Conservation (phyloP, 2,113 vertebrate genomes). For the Eubucco bourcierii region DNA sequence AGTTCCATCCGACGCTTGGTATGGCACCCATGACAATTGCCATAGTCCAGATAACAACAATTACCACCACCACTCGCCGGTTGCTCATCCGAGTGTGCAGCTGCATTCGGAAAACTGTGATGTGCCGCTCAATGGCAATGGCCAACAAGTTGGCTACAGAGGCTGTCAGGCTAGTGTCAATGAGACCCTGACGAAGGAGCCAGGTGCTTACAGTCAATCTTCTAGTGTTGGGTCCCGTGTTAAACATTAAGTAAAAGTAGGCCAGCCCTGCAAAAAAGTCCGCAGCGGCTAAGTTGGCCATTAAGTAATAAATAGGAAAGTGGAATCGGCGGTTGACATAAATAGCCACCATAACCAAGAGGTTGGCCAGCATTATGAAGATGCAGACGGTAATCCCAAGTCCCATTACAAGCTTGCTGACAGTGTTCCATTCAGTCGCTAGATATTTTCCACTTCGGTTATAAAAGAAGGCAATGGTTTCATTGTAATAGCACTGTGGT, state of each 20-base stretch:
- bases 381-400: slow-evolving; percentile 98
- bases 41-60: slow-evolving; percentile 99
- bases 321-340: slow-evolving; percentile 98
- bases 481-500: slow-evolving; percentile 96
- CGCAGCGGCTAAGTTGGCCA: slow-evolving; percentile 97
- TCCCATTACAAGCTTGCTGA: slow-evolving; percentile 97
- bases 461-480: slow-evolving; percentile 98
- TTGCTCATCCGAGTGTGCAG: slow-evolving; percentile 99
- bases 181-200: slow-evolving; percentile 96
- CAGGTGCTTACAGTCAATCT: slow-evolving; percentile 94
- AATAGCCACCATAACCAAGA: slow-evolving; percentile 98
- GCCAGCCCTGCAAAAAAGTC: slow-evolving; percentile 98
- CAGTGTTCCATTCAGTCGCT: slow-evolving; percentile 92
- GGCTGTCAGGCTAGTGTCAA: slow-evolving; percentile 95
- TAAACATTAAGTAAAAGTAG: slow-evolving; percentile 99
- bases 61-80: slow-evolving; percentile 94
- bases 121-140: slow-evolving; percentile 97
- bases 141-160: slow-evolving; percentile 96
- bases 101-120: slow-evolving; percentile 98
- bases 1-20: slow-evolving; percentile 98
- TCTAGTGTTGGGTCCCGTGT: slow-evolving; percentile 97
- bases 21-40: slow-evolving; percentile 97
- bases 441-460: slow-evolving; percentile 93
- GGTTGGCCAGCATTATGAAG: slow-evolving; percentile 99
- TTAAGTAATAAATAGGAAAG: slow-evolving; percentile 99